Evolutionary conservation across 2,797 vertebrate species (phyloP).

Genomic region (Sandelia bainsii): DNA sequence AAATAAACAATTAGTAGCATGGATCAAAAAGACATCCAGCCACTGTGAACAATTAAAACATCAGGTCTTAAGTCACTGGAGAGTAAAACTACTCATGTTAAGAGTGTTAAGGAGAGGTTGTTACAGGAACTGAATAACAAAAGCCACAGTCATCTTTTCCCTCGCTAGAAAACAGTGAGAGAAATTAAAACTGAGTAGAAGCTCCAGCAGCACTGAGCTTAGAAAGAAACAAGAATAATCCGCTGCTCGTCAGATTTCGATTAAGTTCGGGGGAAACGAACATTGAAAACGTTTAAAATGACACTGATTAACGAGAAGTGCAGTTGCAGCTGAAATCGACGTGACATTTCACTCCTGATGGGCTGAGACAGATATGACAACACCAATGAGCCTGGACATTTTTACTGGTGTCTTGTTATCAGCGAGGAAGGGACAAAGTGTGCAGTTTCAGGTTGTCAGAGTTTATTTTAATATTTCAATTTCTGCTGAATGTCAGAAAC

Average conservation of each 20-base stretch:
- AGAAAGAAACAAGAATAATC: neutral
- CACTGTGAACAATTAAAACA: too few species aligned
- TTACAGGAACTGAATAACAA: neutral
- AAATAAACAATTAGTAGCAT: too few species aligned
- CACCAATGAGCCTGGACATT: slow-evolving; percentile 4
- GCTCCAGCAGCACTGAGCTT: neutral
- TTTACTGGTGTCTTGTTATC: slow-evolving; percentile 23
- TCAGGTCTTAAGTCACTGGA: too few species aligned
- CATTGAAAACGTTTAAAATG: neutral
- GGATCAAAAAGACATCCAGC: too few species aligned
- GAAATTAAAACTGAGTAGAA: neutral
- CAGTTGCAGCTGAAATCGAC: slow-evolving; percentile 8
- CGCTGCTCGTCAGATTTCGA: slow-evolving; percentile 10
- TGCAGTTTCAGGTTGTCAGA: neutral
- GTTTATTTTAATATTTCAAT: slow-evolving; percentile 5
- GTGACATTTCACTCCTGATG: slow-evolving; percentile 26
- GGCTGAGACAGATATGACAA: neutral
- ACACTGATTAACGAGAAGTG: slow-evolving; percentile 3
- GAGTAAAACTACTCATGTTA: too few species aligned
- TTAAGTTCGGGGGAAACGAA: neutral
- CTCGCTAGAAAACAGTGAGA: slow-evolving; percentile 2
- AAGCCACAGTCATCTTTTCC: neutral
- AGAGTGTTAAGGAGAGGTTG: too few species aligned
- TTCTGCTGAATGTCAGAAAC: slow-evolving; percentile 13
- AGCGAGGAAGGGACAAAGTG: neutral